Evolutionary conservation across 2,113 vertebrate species (phyloP).

Genomic region (Nematolebias whitei): DNA sequence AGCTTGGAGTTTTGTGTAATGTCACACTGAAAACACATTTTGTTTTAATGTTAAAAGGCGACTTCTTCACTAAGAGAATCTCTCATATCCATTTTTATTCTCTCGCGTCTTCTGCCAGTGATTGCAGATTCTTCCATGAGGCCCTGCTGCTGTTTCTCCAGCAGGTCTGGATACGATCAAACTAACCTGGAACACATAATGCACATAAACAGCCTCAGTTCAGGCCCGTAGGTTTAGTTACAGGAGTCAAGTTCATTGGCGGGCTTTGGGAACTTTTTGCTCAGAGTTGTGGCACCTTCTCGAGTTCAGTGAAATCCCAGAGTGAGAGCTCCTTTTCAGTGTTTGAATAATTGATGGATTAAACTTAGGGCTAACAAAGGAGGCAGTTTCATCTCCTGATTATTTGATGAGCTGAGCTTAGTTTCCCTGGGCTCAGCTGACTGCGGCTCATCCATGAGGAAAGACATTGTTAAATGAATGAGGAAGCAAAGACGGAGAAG

Average conservation of each 20-base stretch:
- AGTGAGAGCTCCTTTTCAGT: constrained; percentile 71
- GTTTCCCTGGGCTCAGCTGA: constrained; percentile 63
- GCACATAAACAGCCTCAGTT: not conserved
- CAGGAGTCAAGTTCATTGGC: constrained; percentile 44
- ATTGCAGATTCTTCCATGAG: not conserved
- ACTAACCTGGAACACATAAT: not conserved
- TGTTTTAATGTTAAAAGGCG: no score
- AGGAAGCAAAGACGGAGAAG: constrained; percentile 31
- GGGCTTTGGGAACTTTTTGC: constrained; percentile 55
- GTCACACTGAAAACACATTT: no score
- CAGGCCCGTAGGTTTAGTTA: constrained; percentile 20
- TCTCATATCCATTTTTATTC: not conserved
- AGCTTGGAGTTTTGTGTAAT: no score
- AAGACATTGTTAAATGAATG: constrained; percentile 47
- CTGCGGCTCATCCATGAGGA: constrained; percentile 47
- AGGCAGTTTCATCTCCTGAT: constrained; percentile 78
- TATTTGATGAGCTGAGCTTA: constrained; percentile 72
- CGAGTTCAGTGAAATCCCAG: constrained; percentile 63
- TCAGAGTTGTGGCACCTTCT: constrained; percentile 68
- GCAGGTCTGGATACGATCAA: not conserved
- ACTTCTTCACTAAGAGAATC: not conserved
- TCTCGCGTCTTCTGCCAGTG: constrained; percentile 5
- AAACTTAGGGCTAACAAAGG: constrained; percentile 73
- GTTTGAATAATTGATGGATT: constrained; percentile 78
- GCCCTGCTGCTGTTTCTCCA: not conserved